Percentiles rank a stretch among this genome's conserved stretches.
Conservation (phyloP, 2,888 invertebrate species). For the Neria commutata region DNA sequence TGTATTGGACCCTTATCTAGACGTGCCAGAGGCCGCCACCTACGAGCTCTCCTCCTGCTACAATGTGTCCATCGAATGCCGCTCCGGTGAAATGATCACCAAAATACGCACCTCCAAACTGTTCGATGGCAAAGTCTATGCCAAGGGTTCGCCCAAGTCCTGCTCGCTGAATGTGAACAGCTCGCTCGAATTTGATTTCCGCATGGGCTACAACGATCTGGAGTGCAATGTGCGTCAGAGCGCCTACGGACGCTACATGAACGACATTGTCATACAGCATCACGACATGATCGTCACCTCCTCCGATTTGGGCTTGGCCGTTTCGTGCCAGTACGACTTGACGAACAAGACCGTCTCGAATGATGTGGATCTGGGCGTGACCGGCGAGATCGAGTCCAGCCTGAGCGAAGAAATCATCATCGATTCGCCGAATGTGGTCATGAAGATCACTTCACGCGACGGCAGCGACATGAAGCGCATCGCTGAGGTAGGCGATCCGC, state of each 20-base stretch:
- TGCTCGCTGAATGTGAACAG: constrained; percentile 88
- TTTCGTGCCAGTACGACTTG: constrained; percentile 92
- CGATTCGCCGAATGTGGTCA: constrained; percentile 92
- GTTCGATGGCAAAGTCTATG: constrained; percentile 94
- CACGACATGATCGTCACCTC: constrained; percentile 95
- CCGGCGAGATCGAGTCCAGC: constrained; percentile 85
- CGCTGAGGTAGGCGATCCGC: constrained; percentile 91
- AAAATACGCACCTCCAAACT: constrained; percentile 88
- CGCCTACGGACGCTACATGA: constrained; percentile 80
- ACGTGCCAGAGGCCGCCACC: constrained; percentile 88
- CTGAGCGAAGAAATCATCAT: constrained; percentile 90
- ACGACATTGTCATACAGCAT: constrained; percentile 93
- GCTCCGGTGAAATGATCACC: constrained; percentile 90
- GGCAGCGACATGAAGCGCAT: constrained; percentile 85
- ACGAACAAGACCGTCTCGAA: constrained; percentile 94
- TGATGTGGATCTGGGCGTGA: constrained; percentile 87
- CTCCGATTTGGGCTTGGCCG: constrained; percentile 89
- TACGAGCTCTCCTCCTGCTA: constrained; percentile 91
- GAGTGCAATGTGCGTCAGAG: constrained; percentile 92
- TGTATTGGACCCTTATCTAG: constrained; percentile 87
- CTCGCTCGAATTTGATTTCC: constrained; percentile 86
- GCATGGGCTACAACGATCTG: constrained; percentile 89
- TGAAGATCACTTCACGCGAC: constrained; percentile 88
- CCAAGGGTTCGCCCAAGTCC: constrained; percentile 90
- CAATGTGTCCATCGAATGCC: constrained; percentile 91